These are phyloP conservation scores for Panagrolaimus sp. DNA, from an alignment of 1,140 invertebrate genomes.

Conservation along the genomic window DNA sequence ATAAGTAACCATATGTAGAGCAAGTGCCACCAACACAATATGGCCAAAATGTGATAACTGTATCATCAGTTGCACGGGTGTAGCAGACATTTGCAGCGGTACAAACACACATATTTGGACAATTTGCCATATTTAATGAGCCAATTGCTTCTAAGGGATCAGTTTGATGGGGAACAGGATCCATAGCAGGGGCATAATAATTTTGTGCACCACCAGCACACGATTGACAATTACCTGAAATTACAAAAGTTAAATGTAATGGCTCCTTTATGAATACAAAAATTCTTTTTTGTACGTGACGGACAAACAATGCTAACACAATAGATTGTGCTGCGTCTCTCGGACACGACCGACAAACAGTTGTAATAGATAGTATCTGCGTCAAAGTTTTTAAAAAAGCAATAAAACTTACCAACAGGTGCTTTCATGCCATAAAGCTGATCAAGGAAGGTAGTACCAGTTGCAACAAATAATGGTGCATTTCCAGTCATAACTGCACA, in stretches of 20 bases:
- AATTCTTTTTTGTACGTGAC: too few species aligned
- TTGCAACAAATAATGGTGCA: neutral
- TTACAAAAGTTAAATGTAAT: too few species aligned
- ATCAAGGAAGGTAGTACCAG: neutral
- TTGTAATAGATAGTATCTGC: neutral
- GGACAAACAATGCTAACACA: too few species aligned
- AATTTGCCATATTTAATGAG: neutral
- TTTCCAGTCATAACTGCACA: neutral
- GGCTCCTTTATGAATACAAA: too few species aligned
- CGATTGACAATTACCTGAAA: neutral
- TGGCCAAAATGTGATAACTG: neutral
- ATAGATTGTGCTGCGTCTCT: too few species aligned
- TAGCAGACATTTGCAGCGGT: neutral
- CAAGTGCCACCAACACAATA: neutral
- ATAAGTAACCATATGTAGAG: neutral
- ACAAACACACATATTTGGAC: constrained; percentile 8
- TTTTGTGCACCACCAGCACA: neutral
- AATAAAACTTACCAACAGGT: neutral
- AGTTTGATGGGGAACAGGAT: neutral
- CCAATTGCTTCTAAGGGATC: neutral
- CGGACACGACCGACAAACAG: too few species aligned
- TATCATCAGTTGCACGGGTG: neutral
- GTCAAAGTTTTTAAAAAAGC: neutral
- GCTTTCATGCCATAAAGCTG: neutral
- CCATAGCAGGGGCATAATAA: neutral